Conservation (phyloP, 1,140 invertebrate species). For the Drosophila aff. region DNA sequence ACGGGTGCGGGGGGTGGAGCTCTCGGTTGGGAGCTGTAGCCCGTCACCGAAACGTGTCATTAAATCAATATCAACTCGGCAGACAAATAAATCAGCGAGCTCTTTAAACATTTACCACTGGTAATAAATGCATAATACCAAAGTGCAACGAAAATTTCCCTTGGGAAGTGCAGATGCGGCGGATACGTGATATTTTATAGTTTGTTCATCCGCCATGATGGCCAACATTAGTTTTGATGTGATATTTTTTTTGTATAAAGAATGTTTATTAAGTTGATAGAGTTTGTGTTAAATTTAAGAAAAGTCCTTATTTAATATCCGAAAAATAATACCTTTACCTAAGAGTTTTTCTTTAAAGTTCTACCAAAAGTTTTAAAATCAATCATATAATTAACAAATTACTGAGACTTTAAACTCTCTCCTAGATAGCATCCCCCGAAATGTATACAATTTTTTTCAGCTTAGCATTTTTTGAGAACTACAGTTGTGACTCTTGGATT, state of each 20-base stretch:
- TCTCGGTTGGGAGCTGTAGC: constrained; percentile 4
- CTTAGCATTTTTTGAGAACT: too few species aligned
- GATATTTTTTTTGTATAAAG: too few species aligned
- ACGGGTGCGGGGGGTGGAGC: constrained; percentile 15
- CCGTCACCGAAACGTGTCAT: constrained; percentile 48
- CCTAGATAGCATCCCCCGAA: neutral
- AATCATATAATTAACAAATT: too few species aligned
- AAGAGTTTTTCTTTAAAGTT: neutral
- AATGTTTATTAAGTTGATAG: neutral
- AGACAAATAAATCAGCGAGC: constrained; percentile 51
- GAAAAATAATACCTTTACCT: neutral
- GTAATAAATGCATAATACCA: constrained; percentile 19
- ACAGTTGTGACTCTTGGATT: neutral
- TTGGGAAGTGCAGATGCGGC: constrained; percentile 5
- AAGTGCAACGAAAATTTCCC: constrained; percentile 21
- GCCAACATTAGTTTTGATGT: constrained; percentile 3
- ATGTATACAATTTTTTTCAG: too few species aligned
- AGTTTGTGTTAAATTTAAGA: neutral
- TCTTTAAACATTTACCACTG: constrained; percentile 55
- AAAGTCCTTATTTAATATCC: too few species aligned
- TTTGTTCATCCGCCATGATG: constrained; percentile 25
- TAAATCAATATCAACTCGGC: constrained; percentile 59
- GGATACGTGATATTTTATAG: constrained; percentile 62
- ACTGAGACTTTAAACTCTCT: neutral
- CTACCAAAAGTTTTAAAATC: too few species aligned